Evolutionary conservation across 2,797 vertebrate genomes (phyloP).

Genomic region (Clarias pachynema): DNA sequence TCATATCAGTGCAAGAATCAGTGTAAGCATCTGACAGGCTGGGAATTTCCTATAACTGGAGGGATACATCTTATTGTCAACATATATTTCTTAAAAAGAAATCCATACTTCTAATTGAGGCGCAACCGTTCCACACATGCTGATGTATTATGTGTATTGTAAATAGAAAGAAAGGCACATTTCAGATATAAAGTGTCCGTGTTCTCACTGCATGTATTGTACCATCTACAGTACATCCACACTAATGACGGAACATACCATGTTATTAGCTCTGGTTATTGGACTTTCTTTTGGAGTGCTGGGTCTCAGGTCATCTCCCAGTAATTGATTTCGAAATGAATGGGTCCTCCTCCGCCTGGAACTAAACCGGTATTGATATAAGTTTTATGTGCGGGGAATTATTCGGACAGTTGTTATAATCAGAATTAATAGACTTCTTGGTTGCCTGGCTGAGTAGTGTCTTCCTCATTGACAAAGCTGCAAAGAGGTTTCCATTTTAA

Average conservation of each 20-base stretch:
- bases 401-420: neutral
- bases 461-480: neutral
- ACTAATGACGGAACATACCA: neutral
- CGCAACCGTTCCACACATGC: neutral
- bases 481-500: neutral
- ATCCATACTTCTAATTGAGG: neutral
- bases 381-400: neutral
- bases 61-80: neutral
- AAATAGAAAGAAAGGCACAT: neutral
- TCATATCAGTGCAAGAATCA: neutral
- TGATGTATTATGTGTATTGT: neutral
- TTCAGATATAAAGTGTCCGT: neutral
- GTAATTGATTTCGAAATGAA: neutral
- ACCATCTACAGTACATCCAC: neutral
- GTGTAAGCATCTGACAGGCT: neutral
- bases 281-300: neutral
- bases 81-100: neutral
- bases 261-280: neutral
- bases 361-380: neutral
- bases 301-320: neutral
- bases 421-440: neutral
- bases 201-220: neutral
- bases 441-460: neutral
- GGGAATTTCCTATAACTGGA: neutral
- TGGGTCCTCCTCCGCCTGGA: neutral